Conservation (phyloP, 2,888 invertebrate genomes). For the Tridacna crocea region DNA sequence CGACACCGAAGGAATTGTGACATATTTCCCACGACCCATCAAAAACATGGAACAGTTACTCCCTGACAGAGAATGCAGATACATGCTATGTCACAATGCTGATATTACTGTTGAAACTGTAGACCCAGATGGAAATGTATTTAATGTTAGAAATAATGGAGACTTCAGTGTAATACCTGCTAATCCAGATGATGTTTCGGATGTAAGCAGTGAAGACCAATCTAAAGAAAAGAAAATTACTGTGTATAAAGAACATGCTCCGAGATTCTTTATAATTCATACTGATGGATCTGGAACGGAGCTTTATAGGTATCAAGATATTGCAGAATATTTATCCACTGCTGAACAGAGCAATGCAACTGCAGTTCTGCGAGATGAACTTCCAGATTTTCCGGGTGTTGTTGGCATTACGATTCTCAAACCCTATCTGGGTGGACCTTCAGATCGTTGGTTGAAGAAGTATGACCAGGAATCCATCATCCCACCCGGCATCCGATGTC, state of each 20-base stretch:
- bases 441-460: slow-evolving; percentile 81
- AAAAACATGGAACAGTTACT: slow-evolving; percentile 73
- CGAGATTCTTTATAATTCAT: slow-evolving; percentile 82
- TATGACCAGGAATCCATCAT: slow-evolving; percentile 82
- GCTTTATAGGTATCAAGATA: slow-evolving; percentile 81
- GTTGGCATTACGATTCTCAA: slow-evolving; percentile 81
- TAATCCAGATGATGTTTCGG: slow-evolving; percentile 70
- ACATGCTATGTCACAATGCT: slow-evolving; percentile 80
- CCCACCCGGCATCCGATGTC: slow-evolving; percentile 80
- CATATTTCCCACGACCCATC: slow-evolving; percentile 76
- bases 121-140: slow-evolving; percentile 81
- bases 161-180: slow-evolving; percentile 74
- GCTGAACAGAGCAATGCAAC: slow-evolving; percentile 82
- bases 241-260: slow-evolving; percentile 80
- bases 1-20: slow-evolving; percentile 74
- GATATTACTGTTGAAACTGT: slow-evolving; percentile 80
- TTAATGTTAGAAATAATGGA: slow-evolving; percentile 81
- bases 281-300: slow-evolving; percentile 83
- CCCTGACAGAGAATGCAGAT: slow-evolving; percentile 75
- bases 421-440: slow-evolving; percentile 76
- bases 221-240: slow-evolving; percentile 67
- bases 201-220: slow-evolving; percentile 67
- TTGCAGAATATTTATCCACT: slow-evolving; percentile 79
- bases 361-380: slow-evolving; percentile 81
- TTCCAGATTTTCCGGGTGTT: slow-evolving; percentile 82